Base-by-base conservation (phyloP, 2,797 vertebrate species). In the Phrynocephalus guinanensis region DNA sequence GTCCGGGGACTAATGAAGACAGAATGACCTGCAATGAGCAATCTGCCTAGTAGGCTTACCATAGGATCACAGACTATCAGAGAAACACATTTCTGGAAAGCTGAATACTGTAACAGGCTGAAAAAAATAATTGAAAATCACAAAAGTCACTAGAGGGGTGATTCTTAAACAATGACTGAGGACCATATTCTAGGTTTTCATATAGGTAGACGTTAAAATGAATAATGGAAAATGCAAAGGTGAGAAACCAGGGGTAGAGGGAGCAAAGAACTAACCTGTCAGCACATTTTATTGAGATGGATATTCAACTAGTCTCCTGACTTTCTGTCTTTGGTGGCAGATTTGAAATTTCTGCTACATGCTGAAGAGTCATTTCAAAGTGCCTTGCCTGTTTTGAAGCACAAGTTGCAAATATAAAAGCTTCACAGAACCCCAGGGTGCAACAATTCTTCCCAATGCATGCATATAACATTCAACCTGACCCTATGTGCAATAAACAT, bases 1-100 rank as follows among this genome's bases (percentile, higher is more conserved):
- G 52, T 67, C 18, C 33, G 78, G 38, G 2, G 84, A 22, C 71
- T 71, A 44, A 63, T 75, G 28, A 88, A 80, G 83, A 81, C 66
- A 30, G 50, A 88, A 44, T 30, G 20, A 9, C 33, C 28, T 28
- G 83, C 18, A n/a, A 20, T 52, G 84, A 72, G 44, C 0, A 0
- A 33, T 86, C n/a, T 81, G 56, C n/a, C 38, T 75, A 26, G 52
- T 86, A 26, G 15, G 38, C 28, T 67, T 82, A 76, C 72, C 30
- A 24, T 83, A 63, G 20, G 82, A 28, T 86, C 50, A 22, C 44
- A 75, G 70, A 38, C 50, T 87, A 1, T 56, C 56, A 79, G 24
- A 60, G 22, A 89, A 78, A 88, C 7, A 26, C 82, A 5, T 78
- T 90, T 91, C 73, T 2, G 3, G 24, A 15, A 87, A 87, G 77